A percentile compares a stretch with the other conserved stretches of the same genome.
Evolutionary conservation across 1,140 invertebrate genomes (phyloP).

Genomic region (Saccostrea echinata): DNA sequence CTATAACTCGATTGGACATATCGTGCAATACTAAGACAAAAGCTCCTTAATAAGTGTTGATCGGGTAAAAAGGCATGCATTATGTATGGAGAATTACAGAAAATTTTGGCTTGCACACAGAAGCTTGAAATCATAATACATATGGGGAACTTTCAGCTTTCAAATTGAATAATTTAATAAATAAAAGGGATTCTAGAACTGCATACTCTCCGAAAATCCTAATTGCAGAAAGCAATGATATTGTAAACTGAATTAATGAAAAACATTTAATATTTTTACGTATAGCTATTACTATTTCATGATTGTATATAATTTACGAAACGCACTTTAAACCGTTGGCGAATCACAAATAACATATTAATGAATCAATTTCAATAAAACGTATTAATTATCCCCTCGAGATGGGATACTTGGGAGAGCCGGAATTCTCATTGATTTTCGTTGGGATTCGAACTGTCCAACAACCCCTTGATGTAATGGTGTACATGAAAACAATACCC

Average conservation of each 20-base stretch:
- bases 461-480: background rate
- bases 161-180: background rate
- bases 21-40: constrained; percentile 36
- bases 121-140: background rate
- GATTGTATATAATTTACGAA: background rate
- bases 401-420: background rate
- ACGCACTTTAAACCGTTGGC: background rate
- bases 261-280: too few species aligned
- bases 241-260: too few species aligned
- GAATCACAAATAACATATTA: background rate
- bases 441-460: background rate
- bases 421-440: background rate
- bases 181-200: background rate
- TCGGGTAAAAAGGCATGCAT: constrained; percentile 33
- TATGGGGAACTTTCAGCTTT: background rate
- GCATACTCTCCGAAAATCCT: too few species aligned
- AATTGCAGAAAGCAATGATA: too few species aligned
- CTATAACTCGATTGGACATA: constrained; percentile 38
- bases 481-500: constrained; percentile 2
- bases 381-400: background rate
- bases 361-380: constrained; percentile 11
- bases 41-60: constrained; percentile 32
- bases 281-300: too few species aligned
- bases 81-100: constrained; percentile 1
- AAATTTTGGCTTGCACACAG: background rate